A percentile compares a stretch with the other conserved stretches of the same genome.
Conservation (phyloP, 2,113 vertebrate genomes). For the Amblyopsis rosae region DNA sequence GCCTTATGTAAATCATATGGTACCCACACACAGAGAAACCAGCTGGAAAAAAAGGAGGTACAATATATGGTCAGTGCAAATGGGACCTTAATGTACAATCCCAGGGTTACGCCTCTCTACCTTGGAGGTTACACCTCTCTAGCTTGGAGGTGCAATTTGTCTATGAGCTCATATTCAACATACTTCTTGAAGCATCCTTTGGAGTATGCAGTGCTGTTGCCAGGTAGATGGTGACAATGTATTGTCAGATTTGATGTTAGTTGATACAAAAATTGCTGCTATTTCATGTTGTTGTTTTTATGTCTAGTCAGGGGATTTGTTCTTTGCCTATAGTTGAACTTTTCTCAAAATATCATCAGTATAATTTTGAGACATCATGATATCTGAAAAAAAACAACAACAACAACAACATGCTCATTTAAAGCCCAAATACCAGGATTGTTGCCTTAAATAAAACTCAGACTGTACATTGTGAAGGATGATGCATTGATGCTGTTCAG, state of each 20-base stretch:
- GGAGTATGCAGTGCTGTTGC: background rate
- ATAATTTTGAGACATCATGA: too few relatives aligned
- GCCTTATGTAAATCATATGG: conserved; percentile 58
- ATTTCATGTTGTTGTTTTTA: background rate
- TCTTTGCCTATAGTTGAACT: too few relatives aligned
- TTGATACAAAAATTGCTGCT: too few relatives aligned
- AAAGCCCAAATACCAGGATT: too few relatives aligned
- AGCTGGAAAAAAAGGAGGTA: background rate
- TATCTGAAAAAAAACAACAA: too few relatives aligned
- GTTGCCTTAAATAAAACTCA: too few relatives aligned
- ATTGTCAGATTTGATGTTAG: too few relatives aligned
- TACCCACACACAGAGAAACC: conserved; percentile 43
- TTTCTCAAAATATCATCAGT: too few relatives aligned
- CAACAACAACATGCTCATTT: too few relatives aligned
- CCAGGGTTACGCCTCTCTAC: conserved; percentile 1
- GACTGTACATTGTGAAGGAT: too few relatives aligned
- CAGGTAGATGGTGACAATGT: background rate
- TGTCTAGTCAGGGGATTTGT: too few relatives aligned
- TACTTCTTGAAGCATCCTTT: conserved; percentile 7
- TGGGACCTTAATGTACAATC: conserved; percentile 17
- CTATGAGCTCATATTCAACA: conserved; percentile 17
- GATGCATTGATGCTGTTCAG: too few relatives aligned
- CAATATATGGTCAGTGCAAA: conserved; percentile 8
- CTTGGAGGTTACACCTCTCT: conserved; percentile 20
- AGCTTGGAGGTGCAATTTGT: conserved; percentile 17